These are phyloP conservation scores for Callipepla californica DNA, from an alignment of 2,113 vertebrate species.

Conservation along the genomic window DNA sequence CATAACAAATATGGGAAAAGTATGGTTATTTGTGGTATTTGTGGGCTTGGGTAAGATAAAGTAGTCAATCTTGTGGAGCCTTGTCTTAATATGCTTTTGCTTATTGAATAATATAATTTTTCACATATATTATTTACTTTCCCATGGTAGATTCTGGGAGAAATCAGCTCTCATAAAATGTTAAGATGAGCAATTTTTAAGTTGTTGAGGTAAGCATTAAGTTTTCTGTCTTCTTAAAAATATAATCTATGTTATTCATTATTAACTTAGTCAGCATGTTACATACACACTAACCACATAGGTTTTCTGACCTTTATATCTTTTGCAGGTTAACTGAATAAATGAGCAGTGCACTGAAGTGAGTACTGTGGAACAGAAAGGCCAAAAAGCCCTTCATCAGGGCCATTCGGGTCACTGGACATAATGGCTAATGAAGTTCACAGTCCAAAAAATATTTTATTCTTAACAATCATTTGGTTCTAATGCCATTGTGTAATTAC, in stretches of 20 bases:
- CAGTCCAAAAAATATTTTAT: neutral
- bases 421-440: neutral
- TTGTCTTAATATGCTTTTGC: neutral
- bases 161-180: neutral
- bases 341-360: constrained; percentile 25
- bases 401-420: neutral
- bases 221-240: neutral
- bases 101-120: neutral
- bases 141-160: neutral
- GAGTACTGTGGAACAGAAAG: neutral
- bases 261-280: neutral
- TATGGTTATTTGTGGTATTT: neutral
- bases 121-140: neutral
- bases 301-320: constrained; percentile 12
- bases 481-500: neutral
- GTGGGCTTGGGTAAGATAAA: neutral
- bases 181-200: neutral
- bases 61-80: neutral
- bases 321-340: constrained; percentile 23
- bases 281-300: neutral
- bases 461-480: neutral
- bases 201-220: neutral
- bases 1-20: neutral
- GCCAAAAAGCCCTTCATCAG: neutral
- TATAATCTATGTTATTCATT: neutral